Conservation (phyloP, 2,888 invertebrate genomes). For the Caenorhabditis sp. region DNA sequence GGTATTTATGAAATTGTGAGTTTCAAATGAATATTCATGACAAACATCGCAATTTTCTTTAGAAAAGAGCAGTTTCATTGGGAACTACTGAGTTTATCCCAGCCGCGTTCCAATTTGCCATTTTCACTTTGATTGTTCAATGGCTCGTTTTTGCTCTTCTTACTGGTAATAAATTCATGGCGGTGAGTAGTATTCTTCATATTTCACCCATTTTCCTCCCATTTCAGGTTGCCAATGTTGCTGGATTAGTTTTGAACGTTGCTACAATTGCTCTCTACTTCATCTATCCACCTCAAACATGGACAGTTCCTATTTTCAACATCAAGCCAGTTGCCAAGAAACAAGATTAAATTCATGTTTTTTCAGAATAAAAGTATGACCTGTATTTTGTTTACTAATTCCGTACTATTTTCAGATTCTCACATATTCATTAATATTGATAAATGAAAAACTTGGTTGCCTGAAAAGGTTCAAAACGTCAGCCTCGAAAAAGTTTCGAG, state of each 20-base stretch:
- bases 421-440: no score
- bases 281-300: constrained; percentile 68
- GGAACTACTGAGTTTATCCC: constrained; percentile 68
- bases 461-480: no score
- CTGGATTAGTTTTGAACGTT: constrained; percentile 64
- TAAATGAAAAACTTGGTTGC: no score
- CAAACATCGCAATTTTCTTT: constrained; percentile 14
- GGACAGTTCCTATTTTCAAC: constrained; percentile 67
- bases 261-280: constrained; percentile 63
- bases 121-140: constrained; percentile 61
- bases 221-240: constrained; percentile 63
- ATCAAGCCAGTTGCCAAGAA: constrained; percentile 56
- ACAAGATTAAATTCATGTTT: constrained; percentile 13
- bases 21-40: neutral
- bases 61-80: constrained; percentile 58
- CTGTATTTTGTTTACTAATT: no score
- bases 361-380: no score
- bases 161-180: constrained; percentile 63
- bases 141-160: constrained; percentile 66
- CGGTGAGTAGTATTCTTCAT: no score
- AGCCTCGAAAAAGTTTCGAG: no score
- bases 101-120: constrained; percentile 64
- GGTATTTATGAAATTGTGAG: constrained; percentile 63
- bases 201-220: neutral
- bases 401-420: no score